A percentile compares a stretch with the other conserved stretches of the same genome.
Evolutionary conservation across 2,888 invertebrate species (phyloP).

Genomic region (Philereme vetulata): DNA sequence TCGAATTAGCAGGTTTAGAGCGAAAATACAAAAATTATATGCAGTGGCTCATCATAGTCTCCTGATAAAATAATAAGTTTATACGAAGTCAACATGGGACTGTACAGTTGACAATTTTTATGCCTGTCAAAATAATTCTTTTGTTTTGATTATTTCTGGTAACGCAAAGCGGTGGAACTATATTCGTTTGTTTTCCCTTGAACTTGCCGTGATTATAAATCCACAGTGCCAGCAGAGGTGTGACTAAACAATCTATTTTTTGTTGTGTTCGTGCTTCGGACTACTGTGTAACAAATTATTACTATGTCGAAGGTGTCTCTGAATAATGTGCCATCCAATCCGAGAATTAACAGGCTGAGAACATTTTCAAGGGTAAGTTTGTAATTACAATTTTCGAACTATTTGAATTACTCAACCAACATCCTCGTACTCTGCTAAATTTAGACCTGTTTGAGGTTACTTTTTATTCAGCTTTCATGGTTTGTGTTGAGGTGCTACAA

Average conservation of each 20-base stretch:
- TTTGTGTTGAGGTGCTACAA: slow-evolving; percentile 5
- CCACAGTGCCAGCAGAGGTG: slow-evolving; percentile 55
- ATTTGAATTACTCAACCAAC: slow-evolving; percentile 22
- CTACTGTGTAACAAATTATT: slow-evolving; percentile 38
- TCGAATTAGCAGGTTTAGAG: not conserved
- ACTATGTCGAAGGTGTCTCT: slow-evolving; percentile 78
- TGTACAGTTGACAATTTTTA: slow-evolving; percentile 52
- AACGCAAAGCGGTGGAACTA: slow-evolving; percentile 40
- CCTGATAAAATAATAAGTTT: slow-evolving; percentile 11
- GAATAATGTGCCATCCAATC: slow-evolving; percentile 78
- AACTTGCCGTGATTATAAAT: slow-evolving; percentile 57
- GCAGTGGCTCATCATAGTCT: not conserved
- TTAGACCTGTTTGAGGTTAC: slow-evolving; percentile 56
- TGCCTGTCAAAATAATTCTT: slow-evolving; percentile 56
- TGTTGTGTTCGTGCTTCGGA: slow-evolving; percentile 47
- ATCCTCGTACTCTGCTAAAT: slow-evolving; percentile 42
- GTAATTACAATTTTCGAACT: slow-evolving; percentile 27
- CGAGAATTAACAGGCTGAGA: slow-evolving; percentile 73
- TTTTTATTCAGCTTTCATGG: slow-evolving; percentile 28
- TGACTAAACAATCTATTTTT: slow-evolving; percentile 59
- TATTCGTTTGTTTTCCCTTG: slow-evolving; percentile 59
- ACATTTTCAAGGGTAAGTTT: slow-evolving; percentile 78
- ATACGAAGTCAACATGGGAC: slow-evolving; percentile 48
- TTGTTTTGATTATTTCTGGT: slow-evolving; percentile 53
- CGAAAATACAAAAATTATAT: not conserved